Base-by-base conservation (phyloP, 2,113 vertebrate species). In the Hippocampus barbouri region DNA sequence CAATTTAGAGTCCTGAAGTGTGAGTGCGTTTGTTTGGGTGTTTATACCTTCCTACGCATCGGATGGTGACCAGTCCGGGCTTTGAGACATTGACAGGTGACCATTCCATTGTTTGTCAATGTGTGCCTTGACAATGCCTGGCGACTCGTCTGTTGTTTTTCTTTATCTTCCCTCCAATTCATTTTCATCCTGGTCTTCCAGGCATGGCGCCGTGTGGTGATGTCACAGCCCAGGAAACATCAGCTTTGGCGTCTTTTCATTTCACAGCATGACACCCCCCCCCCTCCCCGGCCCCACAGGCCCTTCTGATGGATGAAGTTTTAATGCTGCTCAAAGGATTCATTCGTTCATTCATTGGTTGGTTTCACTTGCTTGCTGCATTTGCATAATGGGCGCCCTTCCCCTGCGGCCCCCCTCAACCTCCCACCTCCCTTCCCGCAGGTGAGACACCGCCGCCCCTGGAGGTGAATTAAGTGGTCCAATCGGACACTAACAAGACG, bases 281-380 rank as follows among this genome's bases (percentile, higher is more conserved):
- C 4, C n/a, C 5, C 23, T 15, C 15, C 5, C 15, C 16, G 47
- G 5, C 15, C 1, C 15, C 92, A 90, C 86, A 94, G 94, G 95
- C 95, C 93, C 94, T 94, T 93, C 94, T 98, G 96, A 99, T 98
- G 95, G 96, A 98, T 98, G 97, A 96, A 93, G 94, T 98, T 98
- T 99, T 98, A 98, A 99, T 98, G 95, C 95, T 94, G 94, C 95
- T 85, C 94, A 97, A 97, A 98, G 96, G 98, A 97, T 98, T 98
- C 95, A 98, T 96, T 95, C 93, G 97, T 98, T 96, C 96, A 98
- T 98, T 96, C 95, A 93, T 98, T 96, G 96, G 93, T 98, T 96
- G 96, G 95, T 97, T 97, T 95, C 92, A 95, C 92, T 92, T 94
- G 95, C 97, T 96, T 90, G 93, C 91, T 93, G 90, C 94, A 90